These are phyloP conservation scores for Marronus borbonicus DNA, from an alignment of 2,888 invertebrate genomes.

Conservation along the genomic window DNA sequence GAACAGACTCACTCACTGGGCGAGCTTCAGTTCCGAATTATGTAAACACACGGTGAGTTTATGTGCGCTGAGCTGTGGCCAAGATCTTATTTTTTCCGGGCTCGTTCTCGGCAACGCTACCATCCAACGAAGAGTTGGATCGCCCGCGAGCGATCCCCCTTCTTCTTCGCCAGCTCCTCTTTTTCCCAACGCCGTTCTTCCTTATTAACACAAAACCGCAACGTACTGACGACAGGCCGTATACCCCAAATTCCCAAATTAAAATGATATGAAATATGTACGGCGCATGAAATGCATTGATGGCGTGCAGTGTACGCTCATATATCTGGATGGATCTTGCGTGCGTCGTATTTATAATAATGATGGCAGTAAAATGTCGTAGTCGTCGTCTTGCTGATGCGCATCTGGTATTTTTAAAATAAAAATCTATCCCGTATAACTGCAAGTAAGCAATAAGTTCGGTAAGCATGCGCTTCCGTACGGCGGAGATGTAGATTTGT, in stretches of 20 bases:
- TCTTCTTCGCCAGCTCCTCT: not conserved
- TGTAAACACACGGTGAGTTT: conserved; percentile 57
- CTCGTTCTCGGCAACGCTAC: not conserved
- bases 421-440: conserved; percentile 6
- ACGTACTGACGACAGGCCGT: conserved; percentile 2
- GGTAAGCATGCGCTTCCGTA: too few relatives aligned
- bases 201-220: conserved; percentile 41
- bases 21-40: conserved; percentile 53
- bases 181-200: not conserved
- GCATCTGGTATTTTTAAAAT: conserved; percentile 41
- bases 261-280: conserved; percentile 31
- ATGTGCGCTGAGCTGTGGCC: conserved; percentile 56
- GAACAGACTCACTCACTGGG: conserved; percentile 61
- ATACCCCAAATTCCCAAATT: conserved; percentile 32
- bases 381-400: conserved; percentile 2
- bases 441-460: not conserved
- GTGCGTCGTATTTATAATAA: conserved; percentile 31
- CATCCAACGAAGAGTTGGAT: not conserved
- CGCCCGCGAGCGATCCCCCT: conserved; percentile 10
- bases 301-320: not conserved
- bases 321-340: not conserved
- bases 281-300: not conserved
- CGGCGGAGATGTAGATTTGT: too few relatives aligned
- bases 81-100: conserved; percentile 52
- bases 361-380: conserved; percentile 39